A percentile compares a stretch with the other conserved stretches of the same genome.
These are phyloP conservation scores for Synaphobranchus kaupii DNA, from an alignment of 2,797 vertebrate genomes.

Conservation along the genomic window DNA sequence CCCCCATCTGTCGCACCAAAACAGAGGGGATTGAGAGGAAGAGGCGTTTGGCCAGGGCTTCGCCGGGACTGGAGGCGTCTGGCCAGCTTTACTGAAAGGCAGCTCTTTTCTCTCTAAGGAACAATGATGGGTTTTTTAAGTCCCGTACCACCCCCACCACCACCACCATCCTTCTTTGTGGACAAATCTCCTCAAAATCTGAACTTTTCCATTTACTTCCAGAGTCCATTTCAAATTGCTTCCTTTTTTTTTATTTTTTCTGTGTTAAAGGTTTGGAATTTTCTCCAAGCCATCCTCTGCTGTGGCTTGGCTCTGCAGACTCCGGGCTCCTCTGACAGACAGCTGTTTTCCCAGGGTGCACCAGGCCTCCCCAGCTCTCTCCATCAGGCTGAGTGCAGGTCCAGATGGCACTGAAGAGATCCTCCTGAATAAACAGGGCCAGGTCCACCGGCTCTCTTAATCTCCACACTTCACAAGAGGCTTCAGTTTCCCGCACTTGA, in stretches of 20 bases:
- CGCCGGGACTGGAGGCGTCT: constrained; percentile 50
- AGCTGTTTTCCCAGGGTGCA: constrained; percentile 36
- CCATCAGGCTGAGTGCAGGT: constrained; percentile 22
- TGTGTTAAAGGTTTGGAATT: neutral
- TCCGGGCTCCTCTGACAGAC: neutral
- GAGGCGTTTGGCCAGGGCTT: constrained; percentile 56
- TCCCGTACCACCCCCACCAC: constrained; percentile 50
- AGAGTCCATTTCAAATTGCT: constrained; percentile 7
- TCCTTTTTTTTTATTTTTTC: constrained; percentile 21
- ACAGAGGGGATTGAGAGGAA: constrained; percentile 65
- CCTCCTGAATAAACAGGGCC: constrained; percentile 25
- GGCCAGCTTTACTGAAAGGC: constrained; percentile 66
- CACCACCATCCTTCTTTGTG: neutral
- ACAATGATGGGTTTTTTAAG: constrained; percentile 67
- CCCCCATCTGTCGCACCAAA: neutral
- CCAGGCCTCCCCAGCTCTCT: constrained; percentile 38
- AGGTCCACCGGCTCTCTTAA: neutral
- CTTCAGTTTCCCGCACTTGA: constrained; percentile 24
- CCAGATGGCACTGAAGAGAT: constrained; percentile 62
- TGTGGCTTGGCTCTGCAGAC: neutral
- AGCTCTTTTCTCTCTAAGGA: constrained; percentile 62
- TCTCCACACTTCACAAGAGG: constrained; percentile 18
- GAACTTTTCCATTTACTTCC: neutral
- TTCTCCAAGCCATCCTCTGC: neutral
- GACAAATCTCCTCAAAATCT: constrained; percentile 23